A percentile compares a stretch with the other conserved stretches of the same genome.
These are phyloP conservation scores for Elegia similella DNA, from an alignment of 2,888 invertebrate genomes.

Conservation along the genomic window DNA sequence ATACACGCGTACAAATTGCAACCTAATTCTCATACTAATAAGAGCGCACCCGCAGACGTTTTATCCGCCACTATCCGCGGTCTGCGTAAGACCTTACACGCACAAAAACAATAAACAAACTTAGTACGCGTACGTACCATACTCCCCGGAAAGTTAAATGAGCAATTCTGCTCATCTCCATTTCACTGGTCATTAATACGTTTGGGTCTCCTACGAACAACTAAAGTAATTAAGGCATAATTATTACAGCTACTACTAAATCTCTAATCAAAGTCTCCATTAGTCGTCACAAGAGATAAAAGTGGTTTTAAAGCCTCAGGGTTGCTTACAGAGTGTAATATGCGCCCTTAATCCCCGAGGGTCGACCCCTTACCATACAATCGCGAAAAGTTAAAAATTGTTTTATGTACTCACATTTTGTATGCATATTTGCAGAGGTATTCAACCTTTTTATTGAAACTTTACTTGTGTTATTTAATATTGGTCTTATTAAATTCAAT, in stretches of 20 bases:
- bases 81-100: too few species aligned
- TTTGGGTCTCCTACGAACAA: too few species aligned
- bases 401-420: neutral
- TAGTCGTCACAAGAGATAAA: constrained; percentile 15
- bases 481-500: too few species aligned
- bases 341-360: constrained; percentile 14
- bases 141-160: too few species aligned
- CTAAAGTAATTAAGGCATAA: neutral
- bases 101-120: too few species aligned
- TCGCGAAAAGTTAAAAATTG: constrained; percentile 15
- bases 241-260: neutral
- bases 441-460: neutral
- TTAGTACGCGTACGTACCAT: too few species aligned
- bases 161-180: too few species aligned
- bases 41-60: too few species aligned
- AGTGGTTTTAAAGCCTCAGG: constrained; percentile 13
- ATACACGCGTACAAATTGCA: too few species aligned
- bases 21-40: too few species aligned
- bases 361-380: neutral
- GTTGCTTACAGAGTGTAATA: constrained; percentile 14
- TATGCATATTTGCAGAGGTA: neutral
- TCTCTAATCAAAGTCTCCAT: neutral
- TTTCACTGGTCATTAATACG: too few species aligned
- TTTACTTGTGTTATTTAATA: neutral
- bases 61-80: too few species aligned